Percentiles rank a stretch among this genome's conserved stretches.
These are phyloP conservation scores for Dyspetes luteomarginatus DNA, from an alignment of 2,888 invertebrate genomes.

Conservation along the genomic window DNA sequence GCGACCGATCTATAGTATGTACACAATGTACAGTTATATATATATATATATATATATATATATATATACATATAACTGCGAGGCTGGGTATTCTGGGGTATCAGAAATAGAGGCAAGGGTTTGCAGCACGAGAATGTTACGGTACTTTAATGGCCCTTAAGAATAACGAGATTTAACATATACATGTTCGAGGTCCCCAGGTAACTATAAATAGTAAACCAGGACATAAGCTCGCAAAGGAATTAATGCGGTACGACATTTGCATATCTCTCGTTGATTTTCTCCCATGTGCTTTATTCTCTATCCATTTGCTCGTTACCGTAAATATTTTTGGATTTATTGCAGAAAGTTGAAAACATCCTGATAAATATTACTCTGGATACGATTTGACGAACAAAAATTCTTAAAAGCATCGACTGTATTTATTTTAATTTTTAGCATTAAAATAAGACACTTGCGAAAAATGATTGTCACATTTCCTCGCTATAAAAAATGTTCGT, in stretches of 20 bases:
- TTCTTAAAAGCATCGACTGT: too few species aligned
- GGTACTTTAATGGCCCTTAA: slow-evolving; percentile 55
- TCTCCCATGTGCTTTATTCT: background rate
- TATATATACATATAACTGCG: too few species aligned
- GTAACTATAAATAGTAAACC: slow-evolving; percentile 63
- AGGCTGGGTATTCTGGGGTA: background rate
- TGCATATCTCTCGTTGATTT: slow-evolving; percentile 68
- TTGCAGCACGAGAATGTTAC: slow-evolving; percentile 39
- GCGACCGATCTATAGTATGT: too few species aligned
- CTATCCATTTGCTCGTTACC: slow-evolving; percentile 43
- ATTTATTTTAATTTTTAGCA: too few species aligned
- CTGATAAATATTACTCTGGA: slow-evolving; percentile 13
- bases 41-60: too few species aligned
- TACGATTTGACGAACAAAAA: too few species aligned
- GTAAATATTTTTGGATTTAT: slow-evolving; percentile 23
- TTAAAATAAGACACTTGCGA: too few species aligned
- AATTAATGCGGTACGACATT: slow-evolving; percentile 66
- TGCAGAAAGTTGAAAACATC: slow-evolving; percentile 14
- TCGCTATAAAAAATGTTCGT: too few species aligned
- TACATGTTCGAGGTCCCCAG: slow-evolving; percentile 20
- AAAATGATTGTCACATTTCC: too few species aligned
- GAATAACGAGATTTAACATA: slow-evolving; percentile 53
- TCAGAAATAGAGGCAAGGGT: slow-evolving; percentile 21
- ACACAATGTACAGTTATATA: too few species aligned
- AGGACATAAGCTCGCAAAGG: slow-evolving; percentile 61